Evolutionary conservation across 2,113 vertebrate species (phyloP), one percentile per base, ranked within the genome.

Genomic region (Poeciliopsis occidentalis): DNA sequence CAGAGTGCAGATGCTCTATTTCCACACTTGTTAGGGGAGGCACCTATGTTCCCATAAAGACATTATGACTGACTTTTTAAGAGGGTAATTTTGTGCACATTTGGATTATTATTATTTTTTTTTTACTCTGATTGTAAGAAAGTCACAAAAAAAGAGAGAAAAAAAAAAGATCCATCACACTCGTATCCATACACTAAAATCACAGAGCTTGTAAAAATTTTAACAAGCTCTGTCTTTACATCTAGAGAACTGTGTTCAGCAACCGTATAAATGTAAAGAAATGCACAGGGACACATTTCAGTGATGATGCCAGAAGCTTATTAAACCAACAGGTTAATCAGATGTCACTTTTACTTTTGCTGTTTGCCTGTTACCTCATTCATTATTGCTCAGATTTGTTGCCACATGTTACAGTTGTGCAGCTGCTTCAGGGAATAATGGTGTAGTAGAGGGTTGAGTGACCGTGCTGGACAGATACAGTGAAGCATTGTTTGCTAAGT

Each of bases 361-460:
- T 69, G 77, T 81, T 71, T 80, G 82, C 69, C 82, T 64, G 29
- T 92, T 81, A 85, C 80, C 73, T 84, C 77, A 27, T 71, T 85
- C 75, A 86, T 90, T 87, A 89, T 63, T 2, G 31, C 67, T 24
- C 12, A 26, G 64, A 71, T 80, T 67, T 69, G 66, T 8, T 4
- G 57, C 65, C 77, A 78, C 89, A 73, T 82, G 84, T 80, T 85
- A 29, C 69, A 76, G 80, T 85, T 76, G 74, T 71, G 78, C 44
- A 69, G 47, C 73, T 74, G 27, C 69, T 57, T 79, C 30, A 60
- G 12, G 1, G 6, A 5, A 39, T 12, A 62, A 75, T 37, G 73
- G 74, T 64, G 73, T 37, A 73, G 72, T 61, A 79, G 19, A 57
- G 30, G 30, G 70, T 26, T n/a, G 2, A 27, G 41, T 31, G 29